phyloP scores from a whole-genome alignment of 2,113 vertebrate genomes.

The Triplophysa rosa region DNA sequence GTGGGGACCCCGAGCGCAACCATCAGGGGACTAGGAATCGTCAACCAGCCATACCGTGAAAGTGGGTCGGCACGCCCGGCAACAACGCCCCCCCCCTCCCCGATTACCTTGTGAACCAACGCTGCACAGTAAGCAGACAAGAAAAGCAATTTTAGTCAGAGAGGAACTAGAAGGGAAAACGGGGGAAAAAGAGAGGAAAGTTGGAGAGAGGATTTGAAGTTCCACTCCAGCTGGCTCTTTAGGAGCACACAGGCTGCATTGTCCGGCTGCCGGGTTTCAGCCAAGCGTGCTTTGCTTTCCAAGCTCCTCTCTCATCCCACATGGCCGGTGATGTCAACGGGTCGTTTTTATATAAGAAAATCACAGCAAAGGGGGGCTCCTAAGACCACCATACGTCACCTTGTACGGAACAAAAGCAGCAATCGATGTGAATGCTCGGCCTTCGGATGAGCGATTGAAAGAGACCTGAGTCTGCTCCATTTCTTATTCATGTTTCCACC shows the following conservation, averaged over 20 bases:
- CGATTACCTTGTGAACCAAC: constrained; percentile 45
- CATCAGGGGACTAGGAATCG: constrained; percentile 11
- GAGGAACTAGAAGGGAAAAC: constrained; percentile 37
- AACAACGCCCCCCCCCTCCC: constrained; percentile 26
- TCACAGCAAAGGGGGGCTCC: constrained; percentile 4
- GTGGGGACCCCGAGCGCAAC: neutral
- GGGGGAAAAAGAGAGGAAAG: constrained; percentile 33
- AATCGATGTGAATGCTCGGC: neutral
- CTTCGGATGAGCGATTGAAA: neutral
- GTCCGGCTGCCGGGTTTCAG: constrained; percentile 55
- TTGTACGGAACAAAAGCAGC: neutral
- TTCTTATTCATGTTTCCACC: constrained; percentile 45
- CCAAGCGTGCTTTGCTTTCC: constrained; percentile 54
- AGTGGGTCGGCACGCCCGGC: constrained; percentile 24
- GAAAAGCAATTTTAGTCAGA: constrained; percentile 32
- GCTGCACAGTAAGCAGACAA: constrained; percentile 31
- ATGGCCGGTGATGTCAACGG: constrained; percentile 58
- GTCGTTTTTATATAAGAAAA: constrained; percentile 40
- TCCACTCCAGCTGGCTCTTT: constrained; percentile 62
- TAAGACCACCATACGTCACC: constrained; percentile 1
- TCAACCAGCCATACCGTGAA: constrained; percentile 16
- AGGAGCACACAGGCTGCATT: constrained; percentile 63
- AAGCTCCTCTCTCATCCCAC: constrained; percentile 49
- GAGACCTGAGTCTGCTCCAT: neutral
- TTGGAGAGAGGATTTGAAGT: constrained; percentile 56